phyloP scores from a whole-genome alignment of 2,797 vertebrate species.

The Oryzias sinensis region DNA sequence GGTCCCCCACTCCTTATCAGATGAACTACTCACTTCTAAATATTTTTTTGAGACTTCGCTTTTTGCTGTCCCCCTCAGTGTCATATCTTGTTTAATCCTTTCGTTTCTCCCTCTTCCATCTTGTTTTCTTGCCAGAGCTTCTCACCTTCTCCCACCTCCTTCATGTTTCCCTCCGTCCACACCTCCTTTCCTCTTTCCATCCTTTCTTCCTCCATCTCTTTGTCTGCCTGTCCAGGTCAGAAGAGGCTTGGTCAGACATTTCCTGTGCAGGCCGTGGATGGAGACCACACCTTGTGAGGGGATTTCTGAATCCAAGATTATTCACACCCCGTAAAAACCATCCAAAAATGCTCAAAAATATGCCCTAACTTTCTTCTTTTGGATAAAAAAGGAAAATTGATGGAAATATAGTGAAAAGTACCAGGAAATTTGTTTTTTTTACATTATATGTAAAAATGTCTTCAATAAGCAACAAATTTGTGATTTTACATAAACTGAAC shows the following conservation, averaged over 20 bases:
- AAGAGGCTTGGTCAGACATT: slow-evolving; percentile 70
- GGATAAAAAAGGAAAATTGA: slow-evolving; percentile 30
- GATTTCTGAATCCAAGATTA: slow-evolving; percentile 54
- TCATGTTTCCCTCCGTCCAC: slow-evolving; percentile 34
- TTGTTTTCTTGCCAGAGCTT: slow-evolving; percentile 9
- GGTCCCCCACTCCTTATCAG: slow-evolving; percentile 8
- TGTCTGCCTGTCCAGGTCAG: slow-evolving; percentile 73
- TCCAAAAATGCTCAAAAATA: slow-evolving; percentile 25
- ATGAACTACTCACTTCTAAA: slow-evolving; percentile 27
- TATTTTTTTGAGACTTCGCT: neutral
- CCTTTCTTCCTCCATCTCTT: slow-evolving; percentile 55
- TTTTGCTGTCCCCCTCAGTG: too few relatives aligned
- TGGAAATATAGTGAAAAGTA: slow-evolving; percentile 40
- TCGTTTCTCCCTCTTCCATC: neutral
- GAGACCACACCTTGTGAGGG: slow-evolving; percentile 70
- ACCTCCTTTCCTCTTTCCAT: slow-evolving; percentile 51
- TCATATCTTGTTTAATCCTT: neutral
- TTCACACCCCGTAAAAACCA: slow-evolving; percentile 34
- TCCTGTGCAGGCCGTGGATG: slow-evolving; percentile 64
- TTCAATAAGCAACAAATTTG: slow-evolving; percentile 36
- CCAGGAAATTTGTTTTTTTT: neutral
- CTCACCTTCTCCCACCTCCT: slow-evolving; percentile 17
- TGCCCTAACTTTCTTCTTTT: slow-evolving; percentile 10
- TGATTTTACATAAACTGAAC: slow-evolving; percentile 37
- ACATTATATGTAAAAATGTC: slow-evolving; percentile 28